phyloP scores from a whole-genome alignment of 2,888 invertebrate genomes.

The Campaea margaritaria region DNA sequence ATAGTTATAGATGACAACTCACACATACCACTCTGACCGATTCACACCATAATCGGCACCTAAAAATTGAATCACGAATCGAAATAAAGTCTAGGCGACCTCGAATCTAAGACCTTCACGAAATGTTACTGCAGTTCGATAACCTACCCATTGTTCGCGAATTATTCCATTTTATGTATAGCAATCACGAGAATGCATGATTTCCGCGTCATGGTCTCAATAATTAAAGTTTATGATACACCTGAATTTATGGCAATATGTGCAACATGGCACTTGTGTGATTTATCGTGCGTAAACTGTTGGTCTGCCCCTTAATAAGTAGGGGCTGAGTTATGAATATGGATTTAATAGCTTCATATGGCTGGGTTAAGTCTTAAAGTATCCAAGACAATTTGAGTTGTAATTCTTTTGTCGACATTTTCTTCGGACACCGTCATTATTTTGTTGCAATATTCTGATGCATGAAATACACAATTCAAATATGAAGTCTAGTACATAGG shows the following conservation, averaged over 20 bases:
- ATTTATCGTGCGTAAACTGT: slow-evolving; percentile 58
- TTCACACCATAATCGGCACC: slow-evolving; percentile 36
- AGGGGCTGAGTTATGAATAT: slow-evolving; percentile 21
- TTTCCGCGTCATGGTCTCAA: slow-evolving; percentile 79
- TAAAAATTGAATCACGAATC: slow-evolving; percentile 40
- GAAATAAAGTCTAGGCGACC: slow-evolving; percentile 63
- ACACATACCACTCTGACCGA: slow-evolving; percentile 14
- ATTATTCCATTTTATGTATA: slow-evolving; percentile 78
- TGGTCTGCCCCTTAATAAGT: slow-evolving; percentile 17
- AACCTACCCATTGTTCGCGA: slow-evolving; percentile 77
- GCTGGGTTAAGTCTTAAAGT: background rate
- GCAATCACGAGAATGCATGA: slow-evolving; percentile 69
- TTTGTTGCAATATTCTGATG: no score
- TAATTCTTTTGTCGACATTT: background rate
- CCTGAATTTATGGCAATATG: slow-evolving; percentile 59
- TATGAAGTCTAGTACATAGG: no score
- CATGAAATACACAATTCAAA: no score
- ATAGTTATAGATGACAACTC: background rate
- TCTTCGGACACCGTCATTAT: no score
- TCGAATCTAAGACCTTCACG: slow-evolving; percentile 79
- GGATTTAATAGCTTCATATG: slow-evolving; percentile 15
- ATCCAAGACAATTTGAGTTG: background rate
- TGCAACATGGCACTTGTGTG: slow-evolving; percentile 42
- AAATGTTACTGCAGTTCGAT: slow-evolving; percentile 80
- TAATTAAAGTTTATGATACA: slow-evolving; percentile 71